Evolutionary conservation across 2,797 vertebrate species (phyloP), one percentile per base, ranked within the genome.

Genomic region (Pogoniulus pusillus): DNA sequence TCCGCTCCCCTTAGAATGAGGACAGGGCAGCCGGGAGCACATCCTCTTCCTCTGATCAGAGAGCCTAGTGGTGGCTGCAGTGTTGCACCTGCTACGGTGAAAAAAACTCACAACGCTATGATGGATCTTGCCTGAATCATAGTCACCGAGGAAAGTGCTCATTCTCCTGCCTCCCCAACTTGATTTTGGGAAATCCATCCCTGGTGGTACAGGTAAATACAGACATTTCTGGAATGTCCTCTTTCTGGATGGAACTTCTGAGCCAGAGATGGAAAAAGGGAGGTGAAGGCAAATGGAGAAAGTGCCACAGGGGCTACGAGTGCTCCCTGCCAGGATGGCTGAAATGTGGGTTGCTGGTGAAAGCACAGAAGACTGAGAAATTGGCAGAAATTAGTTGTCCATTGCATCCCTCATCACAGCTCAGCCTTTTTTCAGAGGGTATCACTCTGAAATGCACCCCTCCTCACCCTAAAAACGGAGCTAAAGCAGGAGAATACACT

Each of bases 281-380:
- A 64, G 29, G 45, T 1, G 10, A 66, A 23, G 4, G 39, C 24
- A 74, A 51, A 54, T 10, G 6, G 30, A 62, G 29, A 26, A 70
- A 32, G 47, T 26, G 43, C 32, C 20, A 17, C 26, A 9, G 54
- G 32, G 55, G 10, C 68, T 64, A 17, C 3, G 39, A 37, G 43
- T 1, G 9, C 35, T 59, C 49, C 20, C 39, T 34, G 57, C 51
- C 69, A 58, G n/a, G 53, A 30, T 3, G 7, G 22, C 11, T 47
- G 19, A 32, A 41, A 39, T 57, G n/a, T 34, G 24, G 14, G 69
- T 12, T 37, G 43, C 26, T n/a, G 10, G 37, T 4, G 41, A 41
- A 19, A 24, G 26, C 1, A 4, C 0, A 1, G 23, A 22, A 35
- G 9, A 23, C 5, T 65, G 37, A n/a, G 49, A 65, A 60, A 51